phyloP scores from a whole-genome alignment of 64 coral and sea anemone genomes.

The Porites lutea region DNA sequence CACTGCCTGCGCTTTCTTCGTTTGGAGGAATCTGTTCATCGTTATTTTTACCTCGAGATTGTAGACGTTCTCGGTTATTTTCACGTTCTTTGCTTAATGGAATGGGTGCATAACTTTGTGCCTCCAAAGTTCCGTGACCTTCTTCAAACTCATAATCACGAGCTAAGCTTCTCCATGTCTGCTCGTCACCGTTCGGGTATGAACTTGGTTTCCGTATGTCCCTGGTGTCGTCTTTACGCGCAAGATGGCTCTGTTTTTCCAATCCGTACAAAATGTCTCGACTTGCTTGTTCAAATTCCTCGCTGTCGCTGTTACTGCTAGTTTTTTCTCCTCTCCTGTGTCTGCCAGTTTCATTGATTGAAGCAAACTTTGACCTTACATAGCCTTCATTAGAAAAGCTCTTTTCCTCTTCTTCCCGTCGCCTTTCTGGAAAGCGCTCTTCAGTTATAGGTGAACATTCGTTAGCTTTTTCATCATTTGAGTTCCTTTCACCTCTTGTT shows the following conservation, averaged over 20 bases:
- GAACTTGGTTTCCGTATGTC: not conserved
- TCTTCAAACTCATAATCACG: not conserved
- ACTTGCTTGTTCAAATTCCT: not conserved
- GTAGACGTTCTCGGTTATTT: not conserved
- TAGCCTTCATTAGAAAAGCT: not conserved
- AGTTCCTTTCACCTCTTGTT: not conserved
- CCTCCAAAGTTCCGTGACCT: not conserved
- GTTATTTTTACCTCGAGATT: not conserved
- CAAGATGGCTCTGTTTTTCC: not conserved
- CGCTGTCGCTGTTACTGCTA: not conserved
- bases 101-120: not conserved
- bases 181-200: not conserved
- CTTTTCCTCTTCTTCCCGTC: not conserved
- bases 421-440: no score
- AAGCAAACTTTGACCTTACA: constrained; percentile 6
- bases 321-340: not conserved
- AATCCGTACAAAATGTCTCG: no score
- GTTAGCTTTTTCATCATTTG: not conserved
- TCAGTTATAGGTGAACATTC: no score
- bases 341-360: not conserved
- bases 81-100: not conserved
- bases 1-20: not conserved
- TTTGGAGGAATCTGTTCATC: not conserved
- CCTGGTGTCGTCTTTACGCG: not conserved
- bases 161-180: not conserved